Percentiles rank a stretch among this genome's conserved stretches.
phyloP scores from a whole-genome alignment of 1,140 invertebrate species.

The Drosophila arizonae region DNA sequence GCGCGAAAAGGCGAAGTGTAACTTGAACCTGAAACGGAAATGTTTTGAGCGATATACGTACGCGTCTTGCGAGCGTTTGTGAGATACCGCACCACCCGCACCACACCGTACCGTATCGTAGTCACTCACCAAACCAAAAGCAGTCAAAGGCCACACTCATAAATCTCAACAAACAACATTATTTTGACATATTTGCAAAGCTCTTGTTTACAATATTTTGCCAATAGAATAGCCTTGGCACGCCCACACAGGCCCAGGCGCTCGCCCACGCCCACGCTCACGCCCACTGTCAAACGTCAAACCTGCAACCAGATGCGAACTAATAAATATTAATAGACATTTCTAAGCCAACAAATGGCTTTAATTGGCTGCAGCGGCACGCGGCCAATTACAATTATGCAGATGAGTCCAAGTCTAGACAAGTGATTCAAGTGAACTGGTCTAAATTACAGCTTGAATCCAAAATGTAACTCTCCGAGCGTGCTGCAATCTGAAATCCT shows the following conservation, averaged over 20 bases:
- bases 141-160: slow-evolving; percentile 33
- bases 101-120: background rate
- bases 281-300: background rate
- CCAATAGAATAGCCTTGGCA: slow-evolving; percentile 44
- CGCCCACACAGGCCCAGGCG: slow-evolving; percentile 9
- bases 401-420: slow-evolving; percentile 70
- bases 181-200: slow-evolving; percentile 47
- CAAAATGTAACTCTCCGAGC: slow-evolving; percentile 26
- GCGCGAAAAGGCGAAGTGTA: slow-evolving; percentile 57
- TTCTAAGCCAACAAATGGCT: slow-evolving; percentile 50
- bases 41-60: slow-evolving; percentile 43
- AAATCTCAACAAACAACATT: slow-evolving; percentile 51
- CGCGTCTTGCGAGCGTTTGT: slow-evolving; percentile 29
- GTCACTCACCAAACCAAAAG: background rate
- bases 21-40: slow-evolving; percentile 38
- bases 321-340: slow-evolving; percentile 70
- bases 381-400: slow-evolving; percentile 72
- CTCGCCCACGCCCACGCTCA: background rate
- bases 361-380: slow-evolving; percentile 32
- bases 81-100: slow-evolving; percentile 16
- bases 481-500: background rate
- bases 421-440: slow-evolving; percentile 61
- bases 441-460: slow-evolving; percentile 35
- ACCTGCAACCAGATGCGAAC: slow-evolving; percentile 22
- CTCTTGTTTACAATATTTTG: slow-evolving; percentile 65